A percentile compares a stretch with the other conserved stretches of the same genome.
Conservation (phyloP, 2,113 vertebrate genomes). For the Psilopogon haemacephalus region DNA sequence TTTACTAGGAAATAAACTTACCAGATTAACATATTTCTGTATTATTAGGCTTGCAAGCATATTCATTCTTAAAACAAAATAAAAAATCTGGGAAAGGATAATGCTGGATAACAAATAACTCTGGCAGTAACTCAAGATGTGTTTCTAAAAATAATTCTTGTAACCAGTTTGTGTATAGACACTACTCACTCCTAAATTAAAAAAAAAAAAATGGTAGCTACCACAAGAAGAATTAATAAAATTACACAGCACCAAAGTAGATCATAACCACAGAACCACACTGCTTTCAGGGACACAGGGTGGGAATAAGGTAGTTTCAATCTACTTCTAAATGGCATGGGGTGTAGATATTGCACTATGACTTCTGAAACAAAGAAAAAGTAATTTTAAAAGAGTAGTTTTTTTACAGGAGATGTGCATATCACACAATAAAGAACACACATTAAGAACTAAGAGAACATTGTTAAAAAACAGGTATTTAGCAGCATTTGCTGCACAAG, state of each 20-base stretch:
- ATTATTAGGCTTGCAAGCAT: neutral
- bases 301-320: neutral
- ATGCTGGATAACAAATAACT: neutral
- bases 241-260: neutral
- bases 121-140: accelerated
- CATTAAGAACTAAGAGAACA: neutral
- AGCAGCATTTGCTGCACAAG: neutral
- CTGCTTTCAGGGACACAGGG: neutral
- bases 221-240: neutral
- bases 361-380: neutral
- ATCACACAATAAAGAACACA: neutral
- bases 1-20: neutral
- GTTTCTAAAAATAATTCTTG: neutral
- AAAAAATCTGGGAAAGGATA: neutral
- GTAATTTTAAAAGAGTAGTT: neutral
- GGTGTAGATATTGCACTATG: accelerated
- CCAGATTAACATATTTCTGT: neutral
- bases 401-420: neutral
- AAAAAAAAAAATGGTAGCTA: neutral
- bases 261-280: neutral
- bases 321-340: neutral
- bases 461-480: neutral
- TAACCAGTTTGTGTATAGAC: neutral
- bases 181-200: neutral
- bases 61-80: neutral